These are phyloP conservation scores for Zoanthus sociatus DNA, from an alignment of 92 coral and sea anemone genomes.

Conservation along the genomic window DNA sequence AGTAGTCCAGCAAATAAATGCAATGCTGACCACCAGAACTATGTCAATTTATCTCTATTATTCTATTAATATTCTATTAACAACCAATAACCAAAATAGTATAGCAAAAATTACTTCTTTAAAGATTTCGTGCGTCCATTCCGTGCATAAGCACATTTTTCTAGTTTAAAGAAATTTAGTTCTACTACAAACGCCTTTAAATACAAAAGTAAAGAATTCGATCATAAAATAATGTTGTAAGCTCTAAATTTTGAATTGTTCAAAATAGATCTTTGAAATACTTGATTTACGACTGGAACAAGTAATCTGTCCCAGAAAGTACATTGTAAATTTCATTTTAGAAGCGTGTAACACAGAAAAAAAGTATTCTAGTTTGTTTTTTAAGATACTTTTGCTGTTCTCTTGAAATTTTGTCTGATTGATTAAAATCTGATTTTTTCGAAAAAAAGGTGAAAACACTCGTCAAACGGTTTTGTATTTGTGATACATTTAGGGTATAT, in stretches of 20 bases:
- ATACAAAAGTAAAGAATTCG: constrained; percentile 52
- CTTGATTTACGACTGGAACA: constrained; percentile 36
- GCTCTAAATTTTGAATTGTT: constrained; percentile 30
- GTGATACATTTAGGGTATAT: background rate
- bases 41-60: constrained; percentile 43
- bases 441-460: background rate
- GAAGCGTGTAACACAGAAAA: constrained; percentile 2
- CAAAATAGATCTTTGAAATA: constrained; percentile 49
- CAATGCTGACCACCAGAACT: constrained; percentile 31
- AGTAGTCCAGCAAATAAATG: constrained; percentile 35
- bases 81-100: constrained; percentile 53
- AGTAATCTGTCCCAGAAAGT: constrained; percentile 18
- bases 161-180: constrained; percentile 18
- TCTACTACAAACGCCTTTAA: constrained; percentile 47
- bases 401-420: constrained; percentile 37
- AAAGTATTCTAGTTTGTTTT: background rate
- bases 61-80: constrained; percentile 52
- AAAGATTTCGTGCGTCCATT: constrained; percentile 43
- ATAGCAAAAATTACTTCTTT: constrained; percentile 43
- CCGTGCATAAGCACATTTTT: constrained; percentile 37
- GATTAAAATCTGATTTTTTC: too few relatives aligned
- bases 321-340: constrained; percentile 10
- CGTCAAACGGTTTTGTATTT: background rate
- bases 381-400: constrained; percentile 17
- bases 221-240: constrained; percentile 47